Evolutionary conservation across 1,140 invertebrate species (phyloP), one percentile per base, ranked within the genome.

Genomic region (Galleria mellonella): DNA sequence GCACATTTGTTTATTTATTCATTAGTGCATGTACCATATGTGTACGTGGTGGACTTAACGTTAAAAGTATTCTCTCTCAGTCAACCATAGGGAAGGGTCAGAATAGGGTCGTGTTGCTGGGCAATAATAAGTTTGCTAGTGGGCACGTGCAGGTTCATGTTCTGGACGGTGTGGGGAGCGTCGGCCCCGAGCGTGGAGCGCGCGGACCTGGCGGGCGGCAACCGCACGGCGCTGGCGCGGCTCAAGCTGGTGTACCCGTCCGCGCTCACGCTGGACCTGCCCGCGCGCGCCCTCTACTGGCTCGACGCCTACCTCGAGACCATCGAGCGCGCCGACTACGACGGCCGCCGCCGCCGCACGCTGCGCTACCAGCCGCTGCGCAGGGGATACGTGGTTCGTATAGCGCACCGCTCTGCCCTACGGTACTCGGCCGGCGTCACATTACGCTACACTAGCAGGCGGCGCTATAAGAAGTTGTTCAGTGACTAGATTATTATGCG

Each of bases 231-330:
- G 8, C 43, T 74, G 40, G 63, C 64, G 4, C 31, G 45, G 15
- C 55, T 38, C 10, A 56, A 59, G 47, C 92, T 94, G 50, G 92
- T 94, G 51, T 93, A 94, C 84, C 92, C 92, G 1, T 89, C 89
- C 60, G 91, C 91, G 43, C 81, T 94, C 9, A 87, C 91, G 11
- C 81, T 94, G 10, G 94, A 96, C 83, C 89, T 90, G 57, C 89
- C 93, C n/a, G 90, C 89, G 36, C 76, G 90, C 52, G 88, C 91
- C 57, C 87, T 96, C 9, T 96, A 94, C 78, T 96, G 93, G 92
- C 90, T 92, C 29, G 93, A 94, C 77, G 89, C 89, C 9, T 94
- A 93, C 77, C 85, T 94, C 47, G 92, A 94, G 76, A 91, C 89
- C 62, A 89, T 94, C 9, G 93, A 93, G 72, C 78, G 90, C 35